Conservation (phyloP, 2,113 vertebrate genomes). For the Syrrhaptes paradoxus region DNA sequence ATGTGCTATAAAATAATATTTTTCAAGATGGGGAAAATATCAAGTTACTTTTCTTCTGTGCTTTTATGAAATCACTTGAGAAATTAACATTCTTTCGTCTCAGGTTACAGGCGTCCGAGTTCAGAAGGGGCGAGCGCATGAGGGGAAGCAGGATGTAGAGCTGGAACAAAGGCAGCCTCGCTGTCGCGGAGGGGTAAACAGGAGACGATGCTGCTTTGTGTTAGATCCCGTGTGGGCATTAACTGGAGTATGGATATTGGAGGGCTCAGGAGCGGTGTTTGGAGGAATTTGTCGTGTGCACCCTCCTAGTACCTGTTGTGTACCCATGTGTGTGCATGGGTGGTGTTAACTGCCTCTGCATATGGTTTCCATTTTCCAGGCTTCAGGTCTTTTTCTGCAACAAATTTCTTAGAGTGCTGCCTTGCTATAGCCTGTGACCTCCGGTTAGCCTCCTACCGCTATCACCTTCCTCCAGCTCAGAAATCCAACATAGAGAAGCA, state of each 20-base stretch:
- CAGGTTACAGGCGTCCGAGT: background rate
- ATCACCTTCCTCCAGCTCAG: background rate
- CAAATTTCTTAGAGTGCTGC: background rate
- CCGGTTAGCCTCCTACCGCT: background rate
- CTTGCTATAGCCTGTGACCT: background rate
- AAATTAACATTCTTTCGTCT: conserved; percentile 28
- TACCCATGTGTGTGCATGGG: background rate
- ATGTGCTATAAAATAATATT: conserved; percentile 9
- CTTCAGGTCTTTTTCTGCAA: conserved; percentile 15
- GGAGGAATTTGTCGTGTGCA: background rate
- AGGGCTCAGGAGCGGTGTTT: background rate
- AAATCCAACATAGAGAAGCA: background rate
- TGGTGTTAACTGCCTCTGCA: background rate
- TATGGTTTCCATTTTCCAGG: conserved; percentile 56
- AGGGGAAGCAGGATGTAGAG: background rate
- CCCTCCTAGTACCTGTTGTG: background rate
- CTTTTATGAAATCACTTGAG: conserved; percentile 31
- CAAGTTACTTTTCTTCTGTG: background rate
- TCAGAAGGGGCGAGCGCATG: background rate
- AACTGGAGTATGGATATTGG: background rate
- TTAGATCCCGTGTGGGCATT: background rate
- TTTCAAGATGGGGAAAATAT: background rate
- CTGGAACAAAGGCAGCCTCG: conserved; percentile 8
- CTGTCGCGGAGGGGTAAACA: background rate
- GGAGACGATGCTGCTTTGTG: background rate